These are phyloP conservation scores for Strix uralensis DNA, from an alignment of 2,113 vertebrate genomes.

Conservation along the genomic window DNA sequence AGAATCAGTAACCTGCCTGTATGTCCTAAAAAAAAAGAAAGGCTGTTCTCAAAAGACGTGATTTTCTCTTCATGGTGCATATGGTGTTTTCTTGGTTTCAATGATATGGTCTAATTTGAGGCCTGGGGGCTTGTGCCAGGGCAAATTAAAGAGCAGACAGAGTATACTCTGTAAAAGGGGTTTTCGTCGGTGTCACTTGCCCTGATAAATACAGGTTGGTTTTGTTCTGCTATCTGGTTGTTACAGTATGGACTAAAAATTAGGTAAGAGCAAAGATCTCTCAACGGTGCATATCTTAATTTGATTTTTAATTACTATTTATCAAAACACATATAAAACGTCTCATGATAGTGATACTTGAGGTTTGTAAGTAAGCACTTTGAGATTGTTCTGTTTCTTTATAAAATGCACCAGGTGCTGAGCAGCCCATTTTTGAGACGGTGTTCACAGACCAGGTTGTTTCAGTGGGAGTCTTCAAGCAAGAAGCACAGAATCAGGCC, in stretches of 20 bases:
- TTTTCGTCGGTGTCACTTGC: background rate
- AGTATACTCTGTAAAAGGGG: background rate
- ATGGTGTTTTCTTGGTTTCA: background rate
- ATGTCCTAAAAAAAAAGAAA: background rate
- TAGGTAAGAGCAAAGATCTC: background rate
- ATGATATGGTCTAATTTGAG: background rate
- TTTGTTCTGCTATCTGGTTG: background rate
- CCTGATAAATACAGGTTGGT: background rate
- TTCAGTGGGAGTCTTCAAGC: background rate
- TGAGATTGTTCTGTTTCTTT: background rate
- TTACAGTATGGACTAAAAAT: background rate
- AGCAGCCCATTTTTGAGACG: background rate
- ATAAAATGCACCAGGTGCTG: background rate
- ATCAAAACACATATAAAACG: background rate
- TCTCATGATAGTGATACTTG: rapidly evolving
- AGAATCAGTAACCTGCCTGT: background rate
- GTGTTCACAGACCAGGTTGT: background rate
- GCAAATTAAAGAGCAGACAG: background rate
- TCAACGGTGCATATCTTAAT: rapidly evolving
- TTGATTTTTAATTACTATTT: background rate
- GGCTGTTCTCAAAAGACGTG: background rate
- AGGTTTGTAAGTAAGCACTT: background rate
- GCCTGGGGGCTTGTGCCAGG: background rate
- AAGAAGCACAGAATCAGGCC: background rate
- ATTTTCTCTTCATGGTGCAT: background rate